A percentile compares a stretch with the other conserved stretches of the same genome.
phyloP scores from a whole-genome alignment of 2,797 vertebrate genomes.

The Protosalanx chinensis region DNA sequence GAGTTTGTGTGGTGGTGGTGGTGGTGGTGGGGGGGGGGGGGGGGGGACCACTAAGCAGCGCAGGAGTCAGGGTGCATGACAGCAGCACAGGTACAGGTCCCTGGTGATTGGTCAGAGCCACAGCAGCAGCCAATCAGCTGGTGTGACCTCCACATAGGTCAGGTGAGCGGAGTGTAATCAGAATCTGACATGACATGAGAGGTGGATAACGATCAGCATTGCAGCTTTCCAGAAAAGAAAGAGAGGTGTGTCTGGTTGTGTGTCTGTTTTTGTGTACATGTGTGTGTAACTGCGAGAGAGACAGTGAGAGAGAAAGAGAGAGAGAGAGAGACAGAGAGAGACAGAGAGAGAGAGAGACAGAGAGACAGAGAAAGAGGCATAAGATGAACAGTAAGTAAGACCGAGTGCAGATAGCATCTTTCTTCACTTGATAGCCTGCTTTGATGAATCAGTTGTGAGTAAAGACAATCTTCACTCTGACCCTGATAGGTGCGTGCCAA shows the following conservation, averaged over 20 bases:
- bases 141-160: slow-evolving; percentile 18
- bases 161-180: slow-evolving; percentile 35
- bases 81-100: neutral
- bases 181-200: slow-evolving; percentile 22
- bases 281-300: slow-evolving; percentile 4
- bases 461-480: slow-evolving; percentile 5
- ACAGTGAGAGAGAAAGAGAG: slow-evolving; percentile 10
- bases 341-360: slow-evolving; percentile 26
- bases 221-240: slow-evolving; percentile 20
- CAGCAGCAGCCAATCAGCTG: neutral
- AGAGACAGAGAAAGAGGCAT: neutral
- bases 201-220: slow-evolving; percentile 30
- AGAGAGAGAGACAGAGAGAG: slow-evolving; percentile 7
- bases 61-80: neutral
- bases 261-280: neutral
- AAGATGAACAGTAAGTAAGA: slow-evolving; percentile 9
- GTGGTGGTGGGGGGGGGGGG: too few relatives aligned
- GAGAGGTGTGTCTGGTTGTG: neutral
- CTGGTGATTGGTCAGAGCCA: neutral
- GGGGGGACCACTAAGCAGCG: neutral
- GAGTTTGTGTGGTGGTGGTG: neutral
- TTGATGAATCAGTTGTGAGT: slow-evolving; percentile 5
- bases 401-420: neutral
- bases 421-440: neutral
- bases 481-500: slow-evolving; percentile 2